A percentile compares a stretch with the other conserved stretches of the same genome.
Conservation (phyloP, 2,113 vertebrate genomes). For the Sceloporus undulatus region DNA sequence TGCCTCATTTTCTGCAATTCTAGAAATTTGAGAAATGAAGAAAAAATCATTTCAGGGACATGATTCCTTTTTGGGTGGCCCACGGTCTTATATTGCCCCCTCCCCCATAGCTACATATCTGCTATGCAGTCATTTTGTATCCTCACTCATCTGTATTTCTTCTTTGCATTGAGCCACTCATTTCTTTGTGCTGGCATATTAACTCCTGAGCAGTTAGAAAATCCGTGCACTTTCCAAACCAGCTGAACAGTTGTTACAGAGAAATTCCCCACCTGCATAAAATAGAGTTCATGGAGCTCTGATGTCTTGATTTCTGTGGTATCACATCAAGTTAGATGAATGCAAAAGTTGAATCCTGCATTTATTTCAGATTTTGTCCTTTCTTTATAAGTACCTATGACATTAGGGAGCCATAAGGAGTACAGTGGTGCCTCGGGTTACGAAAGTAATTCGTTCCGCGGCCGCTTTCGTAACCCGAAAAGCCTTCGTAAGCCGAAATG, state of each 20-base stretch:
- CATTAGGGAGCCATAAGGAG: not conserved
- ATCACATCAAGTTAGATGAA: constrained; percentile 2
- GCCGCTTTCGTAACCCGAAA: no score
- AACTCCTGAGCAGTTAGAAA: not conserved
- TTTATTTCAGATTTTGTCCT: not conserved
- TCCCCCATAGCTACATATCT: no score
- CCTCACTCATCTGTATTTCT: no score
- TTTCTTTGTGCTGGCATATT: not conserved
- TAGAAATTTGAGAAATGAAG: no score
- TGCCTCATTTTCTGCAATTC: no score
- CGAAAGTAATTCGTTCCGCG: no score
- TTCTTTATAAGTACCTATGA: not conserved
- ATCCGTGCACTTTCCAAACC: not conserved
- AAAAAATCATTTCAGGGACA: no score
- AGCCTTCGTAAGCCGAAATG: no score
- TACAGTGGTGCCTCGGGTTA: no score
- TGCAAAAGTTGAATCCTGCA: not conserved
- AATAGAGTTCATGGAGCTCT: not conserved
- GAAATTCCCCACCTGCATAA: not conserved
- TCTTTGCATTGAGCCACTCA: not conserved
- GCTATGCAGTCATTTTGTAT: not conserved
- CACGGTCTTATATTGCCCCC: no score
- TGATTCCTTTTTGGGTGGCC: no score
- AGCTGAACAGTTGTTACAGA: not conserved
- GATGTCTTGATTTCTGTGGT: not conserved